These are phyloP conservation scores for Hippocampus mohnikei DNA, from an alignment of 2,113 vertebrate species.

Conservation along the genomic window DNA sequence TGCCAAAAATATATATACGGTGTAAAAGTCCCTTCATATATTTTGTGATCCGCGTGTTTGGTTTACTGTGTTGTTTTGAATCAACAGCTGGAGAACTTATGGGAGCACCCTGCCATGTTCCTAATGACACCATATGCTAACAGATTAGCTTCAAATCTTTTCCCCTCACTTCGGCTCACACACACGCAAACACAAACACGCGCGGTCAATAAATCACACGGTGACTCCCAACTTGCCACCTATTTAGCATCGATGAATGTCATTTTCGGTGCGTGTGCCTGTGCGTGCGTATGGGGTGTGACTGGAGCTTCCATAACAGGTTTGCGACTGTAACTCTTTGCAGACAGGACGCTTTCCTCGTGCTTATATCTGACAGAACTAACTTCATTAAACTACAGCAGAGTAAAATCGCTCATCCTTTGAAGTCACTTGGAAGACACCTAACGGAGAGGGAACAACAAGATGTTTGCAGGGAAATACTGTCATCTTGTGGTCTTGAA, in stretches of 20 bases:
- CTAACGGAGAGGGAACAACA: not conserved
- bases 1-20: not conserved
- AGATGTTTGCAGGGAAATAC: not conserved
- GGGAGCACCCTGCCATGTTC: conserved; percentile 6
- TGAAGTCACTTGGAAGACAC: not conserved
- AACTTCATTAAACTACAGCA: not conserved
- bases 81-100: conserved; percentile 9
- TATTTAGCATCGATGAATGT: conserved; percentile 1
- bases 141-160: conserved; percentile 10
- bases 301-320: conserved; percentile 33
- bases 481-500: not conserved
- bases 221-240: not conserved
- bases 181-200: conserved; percentile 1
- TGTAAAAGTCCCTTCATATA: not conserved
- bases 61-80: not conserved
- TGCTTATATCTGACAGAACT: not conserved
- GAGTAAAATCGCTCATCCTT: not conserved
- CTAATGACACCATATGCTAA: conserved; percentile 16
- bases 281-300: conserved; percentile 24
- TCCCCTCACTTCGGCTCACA: conserved; percentile 7
- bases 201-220: conserved; percentile 4
- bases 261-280: conserved; percentile 8
- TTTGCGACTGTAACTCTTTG: conserved; percentile 20
- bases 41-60: not conserved
- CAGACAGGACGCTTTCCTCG: not conserved